Percentiles rank a stretch among this genome's conserved stretches.
Conservation (phyloP, 2,888 invertebrate species). For the Drosophila barbarae region DNA sequence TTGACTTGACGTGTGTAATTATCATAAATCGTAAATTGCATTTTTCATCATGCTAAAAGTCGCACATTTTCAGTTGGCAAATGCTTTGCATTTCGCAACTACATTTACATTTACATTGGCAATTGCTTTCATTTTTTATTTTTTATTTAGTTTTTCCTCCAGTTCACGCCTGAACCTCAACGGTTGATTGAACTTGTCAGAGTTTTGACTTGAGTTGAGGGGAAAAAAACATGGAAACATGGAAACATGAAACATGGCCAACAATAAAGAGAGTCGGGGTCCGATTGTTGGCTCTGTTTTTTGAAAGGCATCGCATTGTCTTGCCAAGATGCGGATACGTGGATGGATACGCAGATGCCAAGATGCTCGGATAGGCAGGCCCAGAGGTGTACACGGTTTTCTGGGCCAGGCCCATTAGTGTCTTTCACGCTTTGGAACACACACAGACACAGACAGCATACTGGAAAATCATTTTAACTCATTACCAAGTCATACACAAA, state of each 20-base stretch:
- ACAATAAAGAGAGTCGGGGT: constrained; percentile 27
- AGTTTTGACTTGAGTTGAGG: constrained; percentile 45
- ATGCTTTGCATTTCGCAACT: constrained; percentile 61
- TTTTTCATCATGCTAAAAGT: constrained; percentile 68
- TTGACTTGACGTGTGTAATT: constrained; percentile 68
- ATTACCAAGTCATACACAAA: constrained; percentile 42
- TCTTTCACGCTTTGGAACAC: constrained; percentile 51
- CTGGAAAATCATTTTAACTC: constrained; percentile 38
- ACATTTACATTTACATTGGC: constrained; percentile 55
- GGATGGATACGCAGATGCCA: constrained; percentile 36
- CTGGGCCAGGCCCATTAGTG: constrained; percentile 50
- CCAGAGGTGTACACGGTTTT: constrained; percentile 17
- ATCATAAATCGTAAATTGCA: constrained; percentile 67
- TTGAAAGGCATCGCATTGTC: constrained; percentile 58
- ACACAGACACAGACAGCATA: neutral
- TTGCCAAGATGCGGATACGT: constrained; percentile 40
- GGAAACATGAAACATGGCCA: constrained; percentile 35
- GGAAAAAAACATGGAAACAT: constrained; percentile 33
- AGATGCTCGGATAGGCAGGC: constrained; percentile 24
- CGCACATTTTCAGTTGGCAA: constrained; percentile 67
- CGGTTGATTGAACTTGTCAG: constrained; percentile 70
- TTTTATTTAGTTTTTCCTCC: constrained; percentile 27
- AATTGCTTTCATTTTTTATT: constrained; percentile 39
- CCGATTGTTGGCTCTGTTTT: constrained; percentile 14
- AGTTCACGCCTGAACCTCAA: constrained; percentile 70